Evolutionary conservation across 30 jellyfish, hydroid and myxozoan species (phyloP).

Genomic region (Nemopilema nomurai): DNA sequence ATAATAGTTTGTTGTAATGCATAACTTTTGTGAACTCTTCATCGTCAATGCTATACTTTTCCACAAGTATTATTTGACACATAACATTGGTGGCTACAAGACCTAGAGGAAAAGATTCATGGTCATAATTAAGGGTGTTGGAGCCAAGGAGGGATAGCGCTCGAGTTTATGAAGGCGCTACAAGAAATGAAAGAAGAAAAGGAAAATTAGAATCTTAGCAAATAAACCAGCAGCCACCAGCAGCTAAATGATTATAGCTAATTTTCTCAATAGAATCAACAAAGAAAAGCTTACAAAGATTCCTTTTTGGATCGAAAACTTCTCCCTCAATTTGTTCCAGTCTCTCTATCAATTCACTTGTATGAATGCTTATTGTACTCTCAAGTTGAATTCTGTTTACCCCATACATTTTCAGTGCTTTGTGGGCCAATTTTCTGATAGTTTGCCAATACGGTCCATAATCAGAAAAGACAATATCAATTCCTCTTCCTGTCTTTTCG

Average conservation of each 20-base stretch:
- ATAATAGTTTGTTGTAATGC: conserved; percentile 29
- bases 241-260: too few species aligned
- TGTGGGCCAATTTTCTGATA: conserved; percentile 57
- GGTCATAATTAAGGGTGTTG: too few species aligned
- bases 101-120: conserved; percentile 27
- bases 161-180: too few species aligned
- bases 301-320: conserved; percentile 54
- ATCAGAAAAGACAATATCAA: conserved; percentile 55
- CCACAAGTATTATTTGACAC: conserved; percentile 41
- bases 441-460: conserved; percentile 77
- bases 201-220: too few species aligned
- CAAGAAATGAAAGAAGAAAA: too few species aligned
- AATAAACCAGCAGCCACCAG: too few species aligned
- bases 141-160: too few species aligned
- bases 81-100: conserved; percentile 47
- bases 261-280: too few species aligned
- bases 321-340: conserved; percentile 18
- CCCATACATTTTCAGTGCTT: conserved; percentile 76
- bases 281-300: conserved; percentile 39
- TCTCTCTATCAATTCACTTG: conserved; percentile 36
- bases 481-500: conserved; percentile 53
- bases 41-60: conserved; percentile 42
- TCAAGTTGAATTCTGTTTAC: conserved; percentile 51
- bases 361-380: conserved; percentile 14
- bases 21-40: conserved; percentile 49